Evolutionary conservation across 2,797 vertebrate genomes (phyloP).

Genomic region (Oreonectes daqikongensis): DNA sequence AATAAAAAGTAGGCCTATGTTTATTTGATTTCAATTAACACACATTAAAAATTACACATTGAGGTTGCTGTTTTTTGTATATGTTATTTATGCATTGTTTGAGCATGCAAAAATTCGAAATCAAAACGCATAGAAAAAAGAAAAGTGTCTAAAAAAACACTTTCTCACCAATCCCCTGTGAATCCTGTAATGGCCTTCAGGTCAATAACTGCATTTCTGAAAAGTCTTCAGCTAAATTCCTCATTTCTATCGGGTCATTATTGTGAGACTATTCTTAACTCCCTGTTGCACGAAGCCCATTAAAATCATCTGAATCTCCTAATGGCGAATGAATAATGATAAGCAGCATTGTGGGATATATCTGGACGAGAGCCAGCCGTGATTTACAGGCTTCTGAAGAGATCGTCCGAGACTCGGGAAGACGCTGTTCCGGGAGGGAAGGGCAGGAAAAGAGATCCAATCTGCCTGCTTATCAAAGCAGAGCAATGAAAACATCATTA

Average conservation of each 20-base stretch:
- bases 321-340: conserved; percentile 24
- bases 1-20: too few species aligned
- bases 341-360: conserved; percentile 16
- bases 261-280: background rate
- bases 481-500: conserved; percentile 50
- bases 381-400: conserved; percentile 10
- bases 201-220: too few species aligned
- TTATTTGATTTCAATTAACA: too few species aligned
- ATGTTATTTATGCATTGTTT: too few species aligned
- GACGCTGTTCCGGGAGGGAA: conserved; percentile 5
- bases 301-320: background rate
- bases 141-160: too few species aligned
- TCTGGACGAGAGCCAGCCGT: background rate
- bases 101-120: too few species aligned
- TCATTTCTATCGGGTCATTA: background rate
- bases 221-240: background rate
- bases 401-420: conserved; percentile 11
- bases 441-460: background rate
- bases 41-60: background rate
- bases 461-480: conserved; percentile 39
- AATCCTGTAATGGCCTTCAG: too few species aligned
- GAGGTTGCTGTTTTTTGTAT: too few species aligned
- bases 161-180: too few species aligned
- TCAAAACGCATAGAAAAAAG: too few species aligned
- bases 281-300: conserved; percentile 17